These are phyloP conservation scores for Euleptes europaea DNA, from an alignment of 2,113 vertebrate genomes.

Conservation along the genomic window DNA sequence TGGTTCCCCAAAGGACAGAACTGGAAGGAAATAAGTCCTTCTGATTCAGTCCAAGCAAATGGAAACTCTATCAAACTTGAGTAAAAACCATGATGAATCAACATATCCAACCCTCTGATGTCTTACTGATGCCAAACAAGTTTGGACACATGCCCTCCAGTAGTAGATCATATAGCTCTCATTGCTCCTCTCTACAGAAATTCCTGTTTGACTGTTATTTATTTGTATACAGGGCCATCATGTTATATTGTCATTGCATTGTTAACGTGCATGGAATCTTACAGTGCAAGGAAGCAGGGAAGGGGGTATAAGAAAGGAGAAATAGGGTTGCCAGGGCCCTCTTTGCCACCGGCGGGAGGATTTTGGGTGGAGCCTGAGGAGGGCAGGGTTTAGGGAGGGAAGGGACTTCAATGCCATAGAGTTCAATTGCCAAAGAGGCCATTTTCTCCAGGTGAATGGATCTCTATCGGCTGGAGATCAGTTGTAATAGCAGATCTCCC, in stretches of 20 bases:
- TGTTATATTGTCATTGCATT: background rate
- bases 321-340: too few relatives aligned
- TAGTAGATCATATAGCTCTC: background rate
- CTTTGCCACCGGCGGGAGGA: too few relatives aligned
- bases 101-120: background rate
- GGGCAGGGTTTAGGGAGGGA: too few relatives aligned
- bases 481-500: too few relatives aligned
- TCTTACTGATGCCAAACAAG: background rate
- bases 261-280: background rate
- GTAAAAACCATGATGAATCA: constrained; percentile 38
- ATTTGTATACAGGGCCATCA: too few relatives aligned
- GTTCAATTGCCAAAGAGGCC: too few relatives aligned
- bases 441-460: too few relatives aligned
- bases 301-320: too few relatives aligned
- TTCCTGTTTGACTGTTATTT: background rate
- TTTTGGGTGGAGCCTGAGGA: too few relatives aligned
- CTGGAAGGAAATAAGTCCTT: constrained; percentile 27
- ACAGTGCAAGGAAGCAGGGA: background rate
- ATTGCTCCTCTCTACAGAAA: background rate
- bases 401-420: too few relatives aligned
- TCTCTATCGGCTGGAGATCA: too few relatives aligned
- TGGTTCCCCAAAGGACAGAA: background rate
- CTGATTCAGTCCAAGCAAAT: constrained; percentile 38
- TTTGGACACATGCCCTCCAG: background rate
- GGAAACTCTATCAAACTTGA: constrained; percentile 27